Conservation (phyloP, 2,888 invertebrate genomes). For the Andrena dorsata region DNA sequence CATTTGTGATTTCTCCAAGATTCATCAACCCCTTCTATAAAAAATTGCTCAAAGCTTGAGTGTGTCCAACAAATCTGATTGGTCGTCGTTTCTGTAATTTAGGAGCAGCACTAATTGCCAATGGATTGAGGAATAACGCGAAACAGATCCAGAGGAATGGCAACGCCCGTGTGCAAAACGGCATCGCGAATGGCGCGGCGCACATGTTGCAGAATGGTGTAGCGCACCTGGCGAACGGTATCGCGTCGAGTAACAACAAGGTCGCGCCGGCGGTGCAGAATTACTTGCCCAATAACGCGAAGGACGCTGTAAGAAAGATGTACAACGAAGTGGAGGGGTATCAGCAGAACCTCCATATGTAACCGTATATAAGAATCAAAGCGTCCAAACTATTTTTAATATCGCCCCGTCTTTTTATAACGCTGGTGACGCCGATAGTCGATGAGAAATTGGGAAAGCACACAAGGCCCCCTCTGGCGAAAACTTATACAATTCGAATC, state of each 20-base stretch:
- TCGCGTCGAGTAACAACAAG: conserved; percentile 73
- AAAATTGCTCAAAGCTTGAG: too few relatives aligned
- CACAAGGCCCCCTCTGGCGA: conserved; percentile 5
- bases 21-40: too few relatives aligned
- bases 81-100: not conserved
- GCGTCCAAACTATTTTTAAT: conserved; percentile 34
- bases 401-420: conserved; percentile 43
- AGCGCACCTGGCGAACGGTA: conserved; percentile 77
- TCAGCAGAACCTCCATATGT: conserved; percentile 77
- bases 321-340: conserved; percentile 85
- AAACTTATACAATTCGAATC: conserved; percentile 24
- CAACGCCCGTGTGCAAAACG: conserved; percentile 63
- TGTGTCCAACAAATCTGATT: not conserved
- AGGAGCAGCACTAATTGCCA: conserved; percentile 71
- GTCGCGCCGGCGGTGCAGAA: conserved; percentile 76
- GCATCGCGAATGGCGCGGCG: conserved; percentile 73
- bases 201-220: conserved; percentile 80
- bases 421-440: conserved; percentile 2
- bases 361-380: conserved; percentile 1
- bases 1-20: too few relatives aligned
- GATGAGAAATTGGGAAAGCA: not conserved
- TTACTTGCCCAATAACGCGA: conserved; percentile 67
- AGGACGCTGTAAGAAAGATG: conserved; percentile 82
- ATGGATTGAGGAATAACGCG: conserved; percentile 84
- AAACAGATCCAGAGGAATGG: conserved; percentile 74